A percentile compares a stretch with the other conserved stretches of the same genome.
Evolutionary conservation across 2,113 vertebrate genomes (phyloP).

Genomic region (Mungos mungo): DNA sequence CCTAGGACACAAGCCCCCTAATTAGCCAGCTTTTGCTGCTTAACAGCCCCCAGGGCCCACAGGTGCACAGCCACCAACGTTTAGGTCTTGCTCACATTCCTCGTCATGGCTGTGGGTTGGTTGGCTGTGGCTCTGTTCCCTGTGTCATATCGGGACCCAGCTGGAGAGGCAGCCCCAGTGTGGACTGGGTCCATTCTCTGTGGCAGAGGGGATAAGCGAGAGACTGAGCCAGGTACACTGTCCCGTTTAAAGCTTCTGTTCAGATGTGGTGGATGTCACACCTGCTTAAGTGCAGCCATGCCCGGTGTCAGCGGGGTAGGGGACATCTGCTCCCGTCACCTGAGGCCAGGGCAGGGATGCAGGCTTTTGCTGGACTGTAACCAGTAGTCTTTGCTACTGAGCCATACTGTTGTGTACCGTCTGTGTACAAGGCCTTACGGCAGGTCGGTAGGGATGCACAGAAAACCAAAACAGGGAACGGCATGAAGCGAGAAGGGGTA

Average conservation of each 20-base stretch:
- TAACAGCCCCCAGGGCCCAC: neutral
- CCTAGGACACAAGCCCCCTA: neutral
- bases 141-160: neutral
- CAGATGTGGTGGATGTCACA: accelerated
- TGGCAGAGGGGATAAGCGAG: neutral
- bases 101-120: neutral
- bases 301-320: no score
- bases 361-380: neutral
- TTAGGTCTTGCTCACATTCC: neutral
- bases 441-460: neutral
- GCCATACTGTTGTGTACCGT: accelerated
- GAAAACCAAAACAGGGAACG: neutral
- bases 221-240: neutral
- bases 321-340: neutral
- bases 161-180: neutral
- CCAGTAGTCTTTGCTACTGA: neutral
- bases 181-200: no score
- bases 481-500: neutral
- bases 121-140: neutral
- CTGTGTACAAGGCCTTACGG: neutral
- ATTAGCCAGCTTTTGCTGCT: neutral
- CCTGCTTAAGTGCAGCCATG: neutral
- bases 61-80: neutral
- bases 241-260: neutral
- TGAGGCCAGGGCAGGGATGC: neutral